phyloP scores from a whole-genome alignment of 2,888 invertebrate genomes.

The Tricholauxania praeusta region DNA sequence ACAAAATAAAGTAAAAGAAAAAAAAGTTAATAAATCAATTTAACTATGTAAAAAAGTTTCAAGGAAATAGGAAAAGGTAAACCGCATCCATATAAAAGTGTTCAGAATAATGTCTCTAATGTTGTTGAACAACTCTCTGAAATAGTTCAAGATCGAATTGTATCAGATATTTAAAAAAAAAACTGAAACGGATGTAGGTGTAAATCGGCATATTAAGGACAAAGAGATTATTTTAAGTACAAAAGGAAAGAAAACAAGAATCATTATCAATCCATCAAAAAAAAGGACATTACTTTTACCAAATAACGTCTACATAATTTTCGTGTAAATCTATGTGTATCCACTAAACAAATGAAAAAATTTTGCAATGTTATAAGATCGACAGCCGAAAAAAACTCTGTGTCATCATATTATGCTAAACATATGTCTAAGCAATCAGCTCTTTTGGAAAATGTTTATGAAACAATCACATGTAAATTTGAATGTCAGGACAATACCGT shows the following conservation, averaged over 20 bases:
- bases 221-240: neutral
- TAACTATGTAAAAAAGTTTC: neutral
- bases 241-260: neutral
- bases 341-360: neutral
- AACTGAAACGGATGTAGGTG: neutral
- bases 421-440: neutral
- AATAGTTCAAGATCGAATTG: neutral
- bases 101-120: no score
- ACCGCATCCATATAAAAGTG: neutral
- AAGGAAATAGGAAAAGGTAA: neutral
- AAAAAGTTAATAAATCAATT: neutral
- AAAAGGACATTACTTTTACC: neutral
- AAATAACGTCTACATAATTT: neutral
- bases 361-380: neutral
- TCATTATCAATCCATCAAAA: constrained; percentile 1
- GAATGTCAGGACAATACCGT: constrained; percentile 3
- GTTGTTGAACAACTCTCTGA: neutral
- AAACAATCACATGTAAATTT: neutral
- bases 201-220: neutral
- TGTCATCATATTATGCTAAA: neutral
- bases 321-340: neutral
- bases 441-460: constrained; percentile 1
- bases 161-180: neutral
- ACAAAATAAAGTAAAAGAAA: neutral
- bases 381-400: neutral